These are phyloP conservation scores for Brachyptera risi DNA, from an alignment of 2,888 invertebrate genomes.

Conservation along the genomic window DNA sequence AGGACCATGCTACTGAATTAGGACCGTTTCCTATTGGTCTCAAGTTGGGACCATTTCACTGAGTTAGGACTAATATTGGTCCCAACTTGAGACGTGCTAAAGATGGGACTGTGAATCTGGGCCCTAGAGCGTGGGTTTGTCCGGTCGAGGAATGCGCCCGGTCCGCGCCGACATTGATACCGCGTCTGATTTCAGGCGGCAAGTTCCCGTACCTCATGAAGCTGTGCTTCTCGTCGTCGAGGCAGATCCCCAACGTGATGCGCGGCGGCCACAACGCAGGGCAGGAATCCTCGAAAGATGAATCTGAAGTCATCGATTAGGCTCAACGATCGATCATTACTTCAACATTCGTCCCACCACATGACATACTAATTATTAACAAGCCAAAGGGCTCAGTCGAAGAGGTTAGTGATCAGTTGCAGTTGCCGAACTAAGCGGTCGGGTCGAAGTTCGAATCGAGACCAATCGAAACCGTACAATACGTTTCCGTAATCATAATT, in stretches of 20 bases:
- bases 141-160: too few species aligned
- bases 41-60: too few species aligned
- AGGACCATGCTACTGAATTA: too few species aligned
- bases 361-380: constrained; percentile 1
- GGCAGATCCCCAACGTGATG: constrained; percentile 40
- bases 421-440: neutral
- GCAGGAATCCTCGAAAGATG: constrained; percentile 7
- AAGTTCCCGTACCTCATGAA: constrained; percentile 99
- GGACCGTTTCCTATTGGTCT: too few species aligned
- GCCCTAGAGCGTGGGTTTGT: too few species aligned
- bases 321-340: neutral
- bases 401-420: neutral
- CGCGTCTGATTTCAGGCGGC: constrained; percentile 67
- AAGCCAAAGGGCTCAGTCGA: neutral
- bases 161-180: too few species aligned
- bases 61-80: too few species aligned
- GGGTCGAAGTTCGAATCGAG: too few species aligned
- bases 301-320: neutral
- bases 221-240: constrained; percentile 90
- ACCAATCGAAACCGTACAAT: too few species aligned
- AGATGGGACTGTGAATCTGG: too few species aligned
- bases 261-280: neutral
- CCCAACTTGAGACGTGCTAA: too few species aligned
- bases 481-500: too few species aligned
- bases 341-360: constrained; percentile 19